Base-by-base conservation (phyloP, 2,888 invertebrate genomes). In the Eupithecia subumbrata region DNA sequence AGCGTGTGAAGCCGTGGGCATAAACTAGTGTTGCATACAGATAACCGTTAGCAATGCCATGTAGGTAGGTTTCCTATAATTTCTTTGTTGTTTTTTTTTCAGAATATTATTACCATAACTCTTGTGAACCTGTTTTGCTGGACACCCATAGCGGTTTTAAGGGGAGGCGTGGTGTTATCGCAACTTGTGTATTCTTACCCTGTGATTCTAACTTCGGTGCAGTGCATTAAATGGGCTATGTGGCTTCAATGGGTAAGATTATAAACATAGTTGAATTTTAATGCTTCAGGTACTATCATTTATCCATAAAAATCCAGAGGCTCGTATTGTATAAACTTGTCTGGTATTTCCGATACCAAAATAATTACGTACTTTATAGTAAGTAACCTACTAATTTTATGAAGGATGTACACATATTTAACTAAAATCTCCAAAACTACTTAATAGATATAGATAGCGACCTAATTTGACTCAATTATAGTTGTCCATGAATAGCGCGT, bases 111-210 rank as follows among this genome's bases (percentile, higher is more conserved):
- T 4, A 79, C 85, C 7, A 81, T 93, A 72, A 88, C 90, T 1
- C 43, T 87, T 2, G 82, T 90, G 52, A 91, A 91, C 72, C 81
- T 93, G 73, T 43, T 90, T 2, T 90, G 92, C 80, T 95, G 95
- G 95, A 78, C 87, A 30, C 94, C 95, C 0, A 90, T 92, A 34
- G 90, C 89, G 1, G 14, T 91, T 56, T 81, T 92, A 73, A 86
- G 91, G 68, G 89, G 87, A n/a, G 87, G 87, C 83, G 89, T 92
- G 45, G 82, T 92, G 12, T 16, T 90, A 18, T 83, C 86, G 0
- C 87, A 89, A 69, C 76, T 89, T n/a, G 25, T 89, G 7, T 79
- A 84, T 48, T 78, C 83, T 18, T 80, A 84, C 2, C 81, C 84
- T 14, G 52, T 83, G 14, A 76, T 86, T 12, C 79, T 85, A 60